These are phyloP conservation scores for Cebus imitator DNA, from an alignment of 2,113 vertebrate species.

Conservation along the genomic window DNA sequence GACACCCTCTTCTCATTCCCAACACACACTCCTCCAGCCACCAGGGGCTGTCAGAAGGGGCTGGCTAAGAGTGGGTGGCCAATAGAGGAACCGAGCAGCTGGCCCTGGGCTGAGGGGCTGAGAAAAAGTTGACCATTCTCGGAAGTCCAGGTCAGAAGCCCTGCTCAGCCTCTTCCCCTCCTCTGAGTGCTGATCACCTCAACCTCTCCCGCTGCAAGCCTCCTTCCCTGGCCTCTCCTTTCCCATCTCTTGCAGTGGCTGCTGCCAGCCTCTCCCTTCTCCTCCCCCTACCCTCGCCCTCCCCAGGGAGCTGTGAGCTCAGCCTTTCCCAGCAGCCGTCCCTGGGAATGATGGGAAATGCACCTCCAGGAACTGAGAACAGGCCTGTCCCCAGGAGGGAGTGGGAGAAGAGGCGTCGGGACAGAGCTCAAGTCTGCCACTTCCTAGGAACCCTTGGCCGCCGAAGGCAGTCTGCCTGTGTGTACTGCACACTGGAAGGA, in stretches of 20 bases:
- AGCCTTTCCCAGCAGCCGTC: constrained; percentile 75
- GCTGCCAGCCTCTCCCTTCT: constrained; percentile 38
- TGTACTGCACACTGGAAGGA: accelerated
- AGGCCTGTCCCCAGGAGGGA: constrained; percentile 9
- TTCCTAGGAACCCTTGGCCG: neutral
- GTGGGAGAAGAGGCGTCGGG: neutral
- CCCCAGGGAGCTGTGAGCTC: constrained; percentile 71
- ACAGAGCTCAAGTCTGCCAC: neutral
- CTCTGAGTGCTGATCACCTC: neutral
- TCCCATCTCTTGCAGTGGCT: neutral
- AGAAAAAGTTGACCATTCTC: neutral
- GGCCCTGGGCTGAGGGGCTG: neutral
- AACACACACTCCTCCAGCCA: neutral
- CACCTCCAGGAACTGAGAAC: constrained; percentile 26
- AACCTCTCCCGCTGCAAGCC: neutral
- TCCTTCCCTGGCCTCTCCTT: neutral
- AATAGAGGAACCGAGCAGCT: neutral
- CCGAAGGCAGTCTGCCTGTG: neutral
- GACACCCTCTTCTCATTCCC: neutral
- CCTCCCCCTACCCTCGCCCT: constrained; percentile 21
- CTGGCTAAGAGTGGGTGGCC: accelerated
- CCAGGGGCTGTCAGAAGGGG: neutral
- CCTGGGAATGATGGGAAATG: constrained; percentile 75
- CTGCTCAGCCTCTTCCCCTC: neutral
- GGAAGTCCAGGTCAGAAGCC: neutral